A percentile compares a stretch with the other conserved stretches of the same genome.
These are phyloP conservation scores for Capra hircus DNA, from an alignment of 2,113 vertebrate species.

Conservation along the genomic window DNA sequence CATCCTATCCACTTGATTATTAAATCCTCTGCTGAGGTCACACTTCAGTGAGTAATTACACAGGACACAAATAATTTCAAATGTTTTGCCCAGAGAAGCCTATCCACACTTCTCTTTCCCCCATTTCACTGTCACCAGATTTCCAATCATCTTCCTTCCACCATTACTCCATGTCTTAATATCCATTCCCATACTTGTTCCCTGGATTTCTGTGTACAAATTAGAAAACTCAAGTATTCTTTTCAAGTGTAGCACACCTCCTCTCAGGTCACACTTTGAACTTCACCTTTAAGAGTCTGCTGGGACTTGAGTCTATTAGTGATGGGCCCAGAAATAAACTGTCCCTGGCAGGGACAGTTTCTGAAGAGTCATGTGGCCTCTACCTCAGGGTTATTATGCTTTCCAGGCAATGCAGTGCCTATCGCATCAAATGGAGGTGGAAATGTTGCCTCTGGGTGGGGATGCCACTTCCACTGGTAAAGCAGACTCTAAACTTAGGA, in stretches of 20 bases:
- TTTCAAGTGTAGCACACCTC: not conserved
- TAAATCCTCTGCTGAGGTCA: not conserved
- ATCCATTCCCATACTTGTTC: not conserved
- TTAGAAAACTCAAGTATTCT: not conserved
- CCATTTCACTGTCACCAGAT: not conserved
- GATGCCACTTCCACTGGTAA: not conserved
- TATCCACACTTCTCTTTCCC: not conserved
- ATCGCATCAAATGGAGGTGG: not conserved
- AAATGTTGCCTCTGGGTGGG: not conserved
- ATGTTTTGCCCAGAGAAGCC: not conserved
- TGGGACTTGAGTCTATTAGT: not conserved
- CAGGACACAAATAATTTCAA: not conserved
- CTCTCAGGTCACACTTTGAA: not conserved
- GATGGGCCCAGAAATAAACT: not conserved
- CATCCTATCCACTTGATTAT: not conserved
- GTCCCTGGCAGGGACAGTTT: not conserved
- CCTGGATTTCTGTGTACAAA: not conserved
- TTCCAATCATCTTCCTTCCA: not conserved
- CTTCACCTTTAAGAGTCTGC: not conserved
- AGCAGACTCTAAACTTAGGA: not conserved
- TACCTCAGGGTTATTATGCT: not conserved
- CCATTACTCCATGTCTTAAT: not conserved
- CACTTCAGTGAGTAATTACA: not conserved
- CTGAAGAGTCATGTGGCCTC: not conserved
- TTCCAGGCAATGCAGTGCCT: not conserved